These are phyloP conservation scores for Axis porcinus DNA, from an alignment of 2,113 vertebrate genomes.

Conservation along the genomic window DNA sequence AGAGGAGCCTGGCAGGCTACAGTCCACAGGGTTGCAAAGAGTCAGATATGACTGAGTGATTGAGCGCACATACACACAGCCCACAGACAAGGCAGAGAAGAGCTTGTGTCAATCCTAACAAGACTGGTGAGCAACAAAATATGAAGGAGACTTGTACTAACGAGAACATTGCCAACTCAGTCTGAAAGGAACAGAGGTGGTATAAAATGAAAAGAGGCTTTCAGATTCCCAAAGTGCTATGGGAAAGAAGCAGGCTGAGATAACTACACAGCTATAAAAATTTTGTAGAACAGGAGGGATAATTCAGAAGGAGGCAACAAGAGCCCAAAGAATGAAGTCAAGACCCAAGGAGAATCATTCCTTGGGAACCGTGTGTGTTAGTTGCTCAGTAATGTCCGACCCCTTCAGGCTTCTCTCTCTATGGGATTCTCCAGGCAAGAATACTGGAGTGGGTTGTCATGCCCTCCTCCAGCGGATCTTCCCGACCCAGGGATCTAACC, in stretches of 20 bases:
- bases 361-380: background rate
- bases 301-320: background rate
- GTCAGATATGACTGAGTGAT: background rate
- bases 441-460: background rate
- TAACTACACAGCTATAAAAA: background rate
- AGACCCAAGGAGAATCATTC: background rate
- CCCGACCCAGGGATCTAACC: background rate
- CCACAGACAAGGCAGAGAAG: background rate
- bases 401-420: background rate
- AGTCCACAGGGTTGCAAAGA: background rate
- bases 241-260: background rate
- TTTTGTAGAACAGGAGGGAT: background rate
- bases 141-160: background rate
- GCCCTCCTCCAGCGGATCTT: background rate
- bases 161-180: background rate
- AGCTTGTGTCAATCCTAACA: background rate
- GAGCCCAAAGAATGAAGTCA: background rate
- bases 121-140: background rate
- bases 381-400: background rate
- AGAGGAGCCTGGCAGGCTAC: background rate
- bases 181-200: background rate
- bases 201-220: background rate
- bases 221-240: background rate
- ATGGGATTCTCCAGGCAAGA: background rate
- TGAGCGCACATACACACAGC: background rate